Conservation (phyloP, 1,140 invertebrate genomes). For the Anastrepha obliqua region DNA sequence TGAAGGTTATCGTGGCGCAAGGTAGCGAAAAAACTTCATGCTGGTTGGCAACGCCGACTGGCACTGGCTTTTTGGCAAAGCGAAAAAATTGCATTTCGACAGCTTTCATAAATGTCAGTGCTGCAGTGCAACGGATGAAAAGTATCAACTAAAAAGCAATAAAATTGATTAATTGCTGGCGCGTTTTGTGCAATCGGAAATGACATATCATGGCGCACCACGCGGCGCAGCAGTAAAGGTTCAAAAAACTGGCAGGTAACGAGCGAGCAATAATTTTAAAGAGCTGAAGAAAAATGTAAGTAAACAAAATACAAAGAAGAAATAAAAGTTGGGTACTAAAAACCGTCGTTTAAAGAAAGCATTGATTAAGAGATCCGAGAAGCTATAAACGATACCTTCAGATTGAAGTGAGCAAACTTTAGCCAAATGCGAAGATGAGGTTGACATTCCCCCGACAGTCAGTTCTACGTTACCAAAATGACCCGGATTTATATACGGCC, state of each 20-base stretch:
- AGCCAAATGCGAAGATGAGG: no score
- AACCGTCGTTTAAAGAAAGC: no score
- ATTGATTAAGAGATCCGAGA: no score
- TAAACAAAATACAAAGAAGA: no score
- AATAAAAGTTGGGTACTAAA: no score
- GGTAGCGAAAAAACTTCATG: background rate
- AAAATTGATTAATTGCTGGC: constrained; percentile 33
- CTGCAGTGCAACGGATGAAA: background rate
- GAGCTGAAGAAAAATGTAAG: no score
- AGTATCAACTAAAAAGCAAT: constrained; percentile 4
- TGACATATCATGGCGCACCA: background rate
- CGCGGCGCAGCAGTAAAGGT: background rate
- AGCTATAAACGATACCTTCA: no score
- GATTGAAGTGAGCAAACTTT: no score
- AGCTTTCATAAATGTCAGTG: constrained; percentile 20
- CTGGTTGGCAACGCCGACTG: background rate
- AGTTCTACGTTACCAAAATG: no score
- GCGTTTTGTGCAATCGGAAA: constrained; percentile 9
- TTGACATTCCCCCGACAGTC: no score
- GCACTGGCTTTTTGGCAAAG: background rate
- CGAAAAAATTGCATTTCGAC: constrained; percentile 31
- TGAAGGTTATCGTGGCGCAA: background rate
- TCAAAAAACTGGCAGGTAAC: background rate
- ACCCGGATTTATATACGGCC: no score
- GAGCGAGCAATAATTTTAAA: background rate